phyloP scores from a whole-genome alignment of 2,797 vertebrate species.

The Falco peregrinus region DNA sequence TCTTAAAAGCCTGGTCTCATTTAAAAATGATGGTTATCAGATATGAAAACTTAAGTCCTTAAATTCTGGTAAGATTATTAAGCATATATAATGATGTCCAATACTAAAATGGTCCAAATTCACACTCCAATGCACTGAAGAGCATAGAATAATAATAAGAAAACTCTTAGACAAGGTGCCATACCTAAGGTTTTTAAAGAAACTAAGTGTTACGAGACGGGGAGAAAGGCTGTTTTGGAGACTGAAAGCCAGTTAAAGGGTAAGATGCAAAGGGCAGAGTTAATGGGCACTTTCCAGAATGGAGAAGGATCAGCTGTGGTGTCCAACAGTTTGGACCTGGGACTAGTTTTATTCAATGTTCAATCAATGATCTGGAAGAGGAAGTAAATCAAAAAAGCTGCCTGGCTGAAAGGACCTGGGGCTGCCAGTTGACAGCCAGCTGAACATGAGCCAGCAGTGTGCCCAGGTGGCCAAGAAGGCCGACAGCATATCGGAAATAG shows the following conservation, averaged over 20 bases:
- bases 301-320: neutral
- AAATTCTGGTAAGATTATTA: neutral
- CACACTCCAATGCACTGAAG: neutral
- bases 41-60: neutral
- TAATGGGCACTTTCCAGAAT: neutral
- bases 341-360: neutral
- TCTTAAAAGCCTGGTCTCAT: neutral
- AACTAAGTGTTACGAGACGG: neutral
- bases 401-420: accelerated
- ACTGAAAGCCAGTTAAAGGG: neutral
- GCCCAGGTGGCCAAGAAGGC: neutral
- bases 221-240: neutral
- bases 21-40: neutral
- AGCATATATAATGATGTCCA: neutral
- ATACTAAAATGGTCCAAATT: neutral
- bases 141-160: neutral
- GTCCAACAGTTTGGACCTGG: neutral
- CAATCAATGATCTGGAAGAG: neutral
- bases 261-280: neutral
- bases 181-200: neutral
- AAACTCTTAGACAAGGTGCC: neutral
- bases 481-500: neutral
- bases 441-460: neutral
- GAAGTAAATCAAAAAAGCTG: neutral
- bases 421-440: accelerated